Evolutionary conservation across 1,140 invertebrate species (phyloP), one percentile per base, ranked within the genome.

Genomic region (Diprion similis): DNA sequence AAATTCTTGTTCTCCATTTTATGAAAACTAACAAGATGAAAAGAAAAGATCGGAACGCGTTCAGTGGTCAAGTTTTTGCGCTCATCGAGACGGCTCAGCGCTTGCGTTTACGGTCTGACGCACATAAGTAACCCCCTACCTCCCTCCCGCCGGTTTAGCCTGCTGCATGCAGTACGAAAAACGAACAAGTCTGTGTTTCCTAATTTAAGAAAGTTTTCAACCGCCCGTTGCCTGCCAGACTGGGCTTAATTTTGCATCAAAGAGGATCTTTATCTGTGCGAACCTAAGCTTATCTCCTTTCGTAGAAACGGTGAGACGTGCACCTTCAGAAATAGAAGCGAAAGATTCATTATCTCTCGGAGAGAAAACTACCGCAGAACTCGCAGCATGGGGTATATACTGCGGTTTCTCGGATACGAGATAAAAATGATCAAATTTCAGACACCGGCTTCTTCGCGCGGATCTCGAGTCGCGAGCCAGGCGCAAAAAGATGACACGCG

Each of bases 211-310:
- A 59, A 15, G 11, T 59, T 59, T 17, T 59, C 11, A 59, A 59
- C n/a, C 11, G n/a, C 51, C 11, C n/a, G 51, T 6, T 17, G 6
- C 11, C 51, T 59, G 11, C 11, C 51, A 17, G n/a, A 17, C 51
- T 59, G 11, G 51, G 11, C 24, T 59, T 59, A 59, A 59, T 59
- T 59, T 59, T 59, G 51, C 51, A 59, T 59, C 51, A 59, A 59
- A 59, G 51, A 59, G 51, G 51, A 59, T 59, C 51, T 59, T 59
- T 59, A 59, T 59, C 51, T 59, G 51, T 59, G 51, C 51, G 51
- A 59, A 59, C 51, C 51, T 59, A 59, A 59, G 51, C 51, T 59
- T 59, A 59, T 59, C 51, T 59, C 51, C 51, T 9, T 59, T 59
- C 51, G 51, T 13, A 59, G 51, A 59, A 59, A 59, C 51, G 51